Conservation (phyloP, 2,888 invertebrate genomes). For the Hypselothyrea guttata region DNA sequence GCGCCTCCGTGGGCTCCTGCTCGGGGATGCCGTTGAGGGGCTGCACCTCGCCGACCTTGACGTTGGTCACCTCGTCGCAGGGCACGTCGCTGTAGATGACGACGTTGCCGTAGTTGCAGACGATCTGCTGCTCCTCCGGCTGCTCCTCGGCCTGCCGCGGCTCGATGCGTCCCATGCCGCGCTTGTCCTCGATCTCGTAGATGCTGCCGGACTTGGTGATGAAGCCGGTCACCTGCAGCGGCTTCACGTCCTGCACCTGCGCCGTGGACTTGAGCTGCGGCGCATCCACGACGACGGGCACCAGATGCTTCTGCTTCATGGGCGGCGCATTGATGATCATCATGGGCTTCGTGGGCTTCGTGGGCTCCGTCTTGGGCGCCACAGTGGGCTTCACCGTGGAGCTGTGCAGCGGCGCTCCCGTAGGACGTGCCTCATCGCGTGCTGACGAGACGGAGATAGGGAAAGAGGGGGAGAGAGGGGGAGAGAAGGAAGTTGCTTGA, state of each 20-base stretch:
- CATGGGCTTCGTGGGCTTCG: constrained; percentile 53
- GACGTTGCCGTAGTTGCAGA: constrained; percentile 77
- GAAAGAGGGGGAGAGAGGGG: background rate
- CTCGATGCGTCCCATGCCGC: constrained; percentile 69
- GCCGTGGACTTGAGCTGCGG: constrained; percentile 23
- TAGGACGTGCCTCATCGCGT: constrained; percentile 49
- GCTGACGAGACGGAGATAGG: constrained; percentile 11
- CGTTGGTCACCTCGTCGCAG: constrained; percentile 67
- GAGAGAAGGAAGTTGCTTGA: constrained; percentile 1
- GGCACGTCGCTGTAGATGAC: constrained; percentile 79
- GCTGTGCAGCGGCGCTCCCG: constrained; percentile 51
- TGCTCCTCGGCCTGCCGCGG: constrained; percentile 57
- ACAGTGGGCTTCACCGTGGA: constrained; percentile 57
- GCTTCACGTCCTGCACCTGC: constrained; percentile 47
- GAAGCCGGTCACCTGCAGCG: constrained; percentile 74
- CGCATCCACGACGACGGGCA: constrained; percentile 32
- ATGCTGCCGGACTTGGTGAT: constrained; percentile 75
- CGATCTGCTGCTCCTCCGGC: constrained; percentile 44
- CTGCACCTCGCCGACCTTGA: constrained; percentile 54
- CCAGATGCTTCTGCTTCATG: constrained; percentile 51
- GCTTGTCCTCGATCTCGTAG: constrained; percentile 70
- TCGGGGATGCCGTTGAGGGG: constrained; percentile 15
- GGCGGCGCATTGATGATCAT: constrained; percentile 69
- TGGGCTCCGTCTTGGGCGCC: constrained; percentile 39
- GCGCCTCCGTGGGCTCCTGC: constrained; percentile 11